Evolutionary conservation across 2,888 invertebrate genomes (phyloP), one percentile per base, ranked within the genome.

Genomic region (Drosophila bunnanda): DNA sequence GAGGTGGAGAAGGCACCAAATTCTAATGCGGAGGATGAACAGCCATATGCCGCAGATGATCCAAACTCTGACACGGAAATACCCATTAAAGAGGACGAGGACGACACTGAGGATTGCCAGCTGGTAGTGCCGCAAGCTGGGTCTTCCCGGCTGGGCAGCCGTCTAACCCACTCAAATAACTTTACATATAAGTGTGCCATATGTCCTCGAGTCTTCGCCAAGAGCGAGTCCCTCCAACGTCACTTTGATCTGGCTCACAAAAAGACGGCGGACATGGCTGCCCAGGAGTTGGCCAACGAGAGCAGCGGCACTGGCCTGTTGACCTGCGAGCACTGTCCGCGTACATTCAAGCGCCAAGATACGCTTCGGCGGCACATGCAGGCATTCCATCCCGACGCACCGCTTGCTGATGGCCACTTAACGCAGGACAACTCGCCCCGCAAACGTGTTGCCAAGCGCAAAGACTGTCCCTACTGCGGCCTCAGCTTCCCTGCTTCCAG

Each of bases 401-500:
- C 41, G n/a, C 17, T 30, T 5, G 59, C 48, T 1, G n/a, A 52
- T 30, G 8, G 25, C 0, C 32, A 15, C 10, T 57, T 60, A 38
- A 17, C 22, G 1, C 15, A 22, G 4, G 44, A 43, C 1, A 39
- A n/a, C 8, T 15, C 30, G 1, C 25, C 60, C 48, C 48, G 84
- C 50, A 71, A 84, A 10, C 82, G 88, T 0, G 76, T 48, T 0
- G 78, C 83, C 20, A 91, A 90, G 59, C 93, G 93, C 38, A 82
- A 84, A 0, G 90, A 94, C 13, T 94, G 94, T 61, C 92, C 94
- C 2, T 93, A 94, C 79, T 94, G 94, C 80, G 94, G 94, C 1
- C 91, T 94, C 4, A 93, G 93, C 41, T 94, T 94, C 83, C 93
- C 94, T 17, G 94, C 94, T 73, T 94, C 94, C 0, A 94, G 94